A percentile compares a stretch with the other conserved stretches of the same genome.
Conservation (phyloP, 2,888 invertebrate species). For the Eristalis arbustorum region DNA sequence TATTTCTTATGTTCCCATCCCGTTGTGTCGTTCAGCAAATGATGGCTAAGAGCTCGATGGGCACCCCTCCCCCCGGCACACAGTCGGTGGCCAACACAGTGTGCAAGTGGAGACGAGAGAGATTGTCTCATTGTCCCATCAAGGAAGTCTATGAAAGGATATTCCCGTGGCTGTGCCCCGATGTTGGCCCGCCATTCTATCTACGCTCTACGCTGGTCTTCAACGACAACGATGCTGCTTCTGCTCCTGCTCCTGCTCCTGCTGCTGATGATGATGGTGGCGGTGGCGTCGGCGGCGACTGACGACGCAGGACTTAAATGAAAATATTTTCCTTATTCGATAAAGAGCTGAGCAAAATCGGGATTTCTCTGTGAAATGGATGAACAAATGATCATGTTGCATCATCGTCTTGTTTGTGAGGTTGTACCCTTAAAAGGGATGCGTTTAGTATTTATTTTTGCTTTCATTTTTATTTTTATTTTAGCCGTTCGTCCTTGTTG, state of each 20-base stretch:
- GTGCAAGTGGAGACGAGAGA: constrained; percentile 38
- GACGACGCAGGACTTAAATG: constrained; percentile 53
- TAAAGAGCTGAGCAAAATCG: constrained; percentile 46
- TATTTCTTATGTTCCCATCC: constrained; percentile 48
- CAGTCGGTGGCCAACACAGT: not conserved
- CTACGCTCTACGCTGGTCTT: not conserved
- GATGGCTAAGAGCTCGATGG: not conserved
- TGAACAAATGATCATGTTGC: constrained; percentile 43
- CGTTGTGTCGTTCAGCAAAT: constrained; percentile 31
- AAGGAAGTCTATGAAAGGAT: constrained; percentile 43
- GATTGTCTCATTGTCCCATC: constrained; percentile 52
- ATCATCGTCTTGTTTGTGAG: constrained; percentile 33
- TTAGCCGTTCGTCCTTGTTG: not conserved
- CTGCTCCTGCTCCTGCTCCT: no score
- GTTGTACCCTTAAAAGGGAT: constrained; percentile 18
- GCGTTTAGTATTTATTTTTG: constrained; percentile 1
- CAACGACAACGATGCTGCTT: not conserved
- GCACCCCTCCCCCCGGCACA: not conserved
- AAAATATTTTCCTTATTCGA: constrained; percentile 63
- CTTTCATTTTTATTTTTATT: not conserved
- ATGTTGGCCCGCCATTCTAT: not conserved
- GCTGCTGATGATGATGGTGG: constrained; percentile 6
- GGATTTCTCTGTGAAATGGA: constrained; percentile 40
- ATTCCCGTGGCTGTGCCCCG: constrained; percentile 3
- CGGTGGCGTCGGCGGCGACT: no score